These are phyloP conservation scores for Sebastes iracundus DNA, from an alignment of 2,797 vertebrate species.

Conservation along the genomic window DNA sequence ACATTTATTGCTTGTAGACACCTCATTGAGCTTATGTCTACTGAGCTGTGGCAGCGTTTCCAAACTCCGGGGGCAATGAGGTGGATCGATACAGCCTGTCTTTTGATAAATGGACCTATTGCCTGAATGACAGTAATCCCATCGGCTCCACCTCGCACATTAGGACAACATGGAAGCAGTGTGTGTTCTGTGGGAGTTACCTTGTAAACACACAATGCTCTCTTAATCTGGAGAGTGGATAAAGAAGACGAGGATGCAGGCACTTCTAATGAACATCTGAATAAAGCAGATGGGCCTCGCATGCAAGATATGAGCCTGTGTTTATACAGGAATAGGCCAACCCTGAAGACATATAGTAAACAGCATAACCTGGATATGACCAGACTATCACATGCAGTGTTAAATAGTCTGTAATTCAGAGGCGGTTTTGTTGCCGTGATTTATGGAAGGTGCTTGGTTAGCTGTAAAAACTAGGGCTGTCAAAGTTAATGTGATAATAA, in stretches of 20 bases:
- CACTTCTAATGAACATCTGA: slow-evolving; percentile 46
- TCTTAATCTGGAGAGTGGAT: slow-evolving; percentile 66
- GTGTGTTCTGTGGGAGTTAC: slow-evolving; percentile 51
- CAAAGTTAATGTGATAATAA: too few relatives aligned
- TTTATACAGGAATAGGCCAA: not conserved
- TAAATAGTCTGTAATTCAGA: not conserved
- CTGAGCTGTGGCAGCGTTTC: slow-evolving; percentile 67
- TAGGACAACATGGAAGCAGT: slow-evolving; percentile 67
- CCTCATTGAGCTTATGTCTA: slow-evolving; percentile 74
- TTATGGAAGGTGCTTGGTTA: slow-evolving; percentile 20
- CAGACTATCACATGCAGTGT: not conserved
- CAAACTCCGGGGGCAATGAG: slow-evolving; percentile 71
- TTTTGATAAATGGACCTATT: slow-evolving; percentile 83
- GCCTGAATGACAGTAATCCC: slow-evolving; percentile 81
- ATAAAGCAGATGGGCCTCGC: slow-evolving; percentile 53
- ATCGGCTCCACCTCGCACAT: slow-evolving; percentile 72
- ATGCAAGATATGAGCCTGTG: slow-evolving; percentile 20
- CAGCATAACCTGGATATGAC: not conserved
- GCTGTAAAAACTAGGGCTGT: slow-evolving; percentile 19
- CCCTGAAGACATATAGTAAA: not conserved
- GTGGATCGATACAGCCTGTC: slow-evolving; percentile 78
- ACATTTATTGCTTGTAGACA: slow-evolving; percentile 80
- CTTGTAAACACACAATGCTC: slow-evolving; percentile 60
- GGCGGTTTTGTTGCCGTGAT: slow-evolving; percentile 14
- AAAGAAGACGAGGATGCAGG: slow-evolving; percentile 35